Conservation (phyloP, 2,888 invertebrate species). For the Caenorhabditis imperialis region DNA sequence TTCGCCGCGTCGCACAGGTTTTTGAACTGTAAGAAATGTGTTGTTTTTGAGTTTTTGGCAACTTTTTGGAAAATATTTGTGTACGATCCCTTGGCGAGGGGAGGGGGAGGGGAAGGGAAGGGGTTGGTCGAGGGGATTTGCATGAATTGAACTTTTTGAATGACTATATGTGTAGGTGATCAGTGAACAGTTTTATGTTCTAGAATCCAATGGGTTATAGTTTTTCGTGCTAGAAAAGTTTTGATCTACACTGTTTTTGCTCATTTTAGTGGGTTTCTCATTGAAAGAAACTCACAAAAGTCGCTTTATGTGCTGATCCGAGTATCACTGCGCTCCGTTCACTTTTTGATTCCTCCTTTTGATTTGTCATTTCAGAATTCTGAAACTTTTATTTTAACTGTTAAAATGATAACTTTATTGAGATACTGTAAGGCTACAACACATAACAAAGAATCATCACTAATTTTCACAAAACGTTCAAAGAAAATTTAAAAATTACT, state of each 20-base stretch:
- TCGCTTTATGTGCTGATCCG: constrained; percentile 31
- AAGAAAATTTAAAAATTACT: too few relatives aligned
- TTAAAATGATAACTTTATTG: too few relatives aligned
- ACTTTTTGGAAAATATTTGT: too few relatives aligned
- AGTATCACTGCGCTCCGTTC: constrained; percentile 45
- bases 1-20: constrained; percentile 58
- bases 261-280: too few relatives aligned
- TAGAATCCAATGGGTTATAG: background rate
- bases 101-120: constrained; percentile 1
- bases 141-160: constrained; percentile 31
- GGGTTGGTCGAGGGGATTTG: constrained; percentile 19
- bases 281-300: constrained; percentile 38
- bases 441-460: background rate
- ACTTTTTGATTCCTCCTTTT: constrained; percentile 40
- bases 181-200: constrained; percentile 37
- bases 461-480: constrained; percentile 10
- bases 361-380: constrained; percentile 53
- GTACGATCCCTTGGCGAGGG: too few relatives aligned
- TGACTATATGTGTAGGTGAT: constrained; percentile 2
- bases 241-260: background rate
- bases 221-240: background rate
- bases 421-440: too few relatives aligned
- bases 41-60: too few relatives aligned
- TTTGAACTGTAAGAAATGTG: constrained; percentile 62
- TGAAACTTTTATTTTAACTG: too few relatives aligned